phyloP scores from a whole-genome alignment of 1,140 invertebrate species.

The Bacillus rossius region DNA sequence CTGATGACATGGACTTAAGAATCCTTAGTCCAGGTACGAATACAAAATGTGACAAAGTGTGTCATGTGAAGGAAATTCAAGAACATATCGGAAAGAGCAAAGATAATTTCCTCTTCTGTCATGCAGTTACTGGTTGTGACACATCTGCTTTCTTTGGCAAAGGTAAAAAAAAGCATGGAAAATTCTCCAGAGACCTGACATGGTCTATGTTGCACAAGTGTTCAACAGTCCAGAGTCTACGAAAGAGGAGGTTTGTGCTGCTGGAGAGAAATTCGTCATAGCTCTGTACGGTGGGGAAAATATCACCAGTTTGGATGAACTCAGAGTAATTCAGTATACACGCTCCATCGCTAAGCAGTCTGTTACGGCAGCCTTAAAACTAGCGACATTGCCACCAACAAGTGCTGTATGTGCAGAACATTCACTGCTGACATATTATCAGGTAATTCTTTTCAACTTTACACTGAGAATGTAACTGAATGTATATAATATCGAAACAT shows the following conservation, averaged over 20 bases:
- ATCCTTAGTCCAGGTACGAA: background rate
- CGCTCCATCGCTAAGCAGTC: too few species aligned
- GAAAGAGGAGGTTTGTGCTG: too few species aligned
- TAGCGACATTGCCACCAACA: too few species aligned
- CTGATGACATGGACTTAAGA: background rate
- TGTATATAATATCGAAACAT: too few species aligned
- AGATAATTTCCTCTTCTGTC: background rate
- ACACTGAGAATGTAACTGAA: too few species aligned
- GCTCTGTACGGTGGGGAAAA: background rate
- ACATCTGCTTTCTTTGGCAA: constrained; percentile 6
- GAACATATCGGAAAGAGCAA: background rate
- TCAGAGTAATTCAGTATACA: background rate
- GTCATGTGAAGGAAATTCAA: background rate
- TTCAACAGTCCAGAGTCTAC: too few species aligned
- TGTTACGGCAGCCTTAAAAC: too few species aligned
- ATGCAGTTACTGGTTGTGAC: constrained; percentile 6
- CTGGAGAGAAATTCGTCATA: background rate
- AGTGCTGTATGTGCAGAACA: too few species aligned
- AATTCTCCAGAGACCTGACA: too few species aligned
- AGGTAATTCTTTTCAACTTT: too few species aligned
- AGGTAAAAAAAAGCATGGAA: background rate
- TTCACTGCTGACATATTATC: too few species aligned
- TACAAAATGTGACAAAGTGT: constrained; percentile 1
- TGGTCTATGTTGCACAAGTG: too few species aligned
- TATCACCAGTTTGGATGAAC: background rate